Percentiles rank a stretch among this genome's conserved stretches.
These are phyloP conservation scores for Danionella dracula DNA, from an alignment of 2,797 vertebrate genomes.

Conservation along the genomic window DNA sequence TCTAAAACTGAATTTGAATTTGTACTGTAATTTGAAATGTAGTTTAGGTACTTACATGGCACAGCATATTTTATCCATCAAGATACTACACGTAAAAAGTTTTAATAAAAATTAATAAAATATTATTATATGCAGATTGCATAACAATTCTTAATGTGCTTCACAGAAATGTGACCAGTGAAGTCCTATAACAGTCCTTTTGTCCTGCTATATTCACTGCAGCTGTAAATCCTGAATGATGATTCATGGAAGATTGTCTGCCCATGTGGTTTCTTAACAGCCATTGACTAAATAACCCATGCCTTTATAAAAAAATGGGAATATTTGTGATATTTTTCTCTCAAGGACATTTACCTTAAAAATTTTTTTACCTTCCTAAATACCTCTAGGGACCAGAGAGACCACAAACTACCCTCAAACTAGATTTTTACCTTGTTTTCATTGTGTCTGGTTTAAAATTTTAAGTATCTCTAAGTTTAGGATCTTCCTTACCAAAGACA, in stretches of 20 bases:
- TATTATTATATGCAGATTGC: not conserved
- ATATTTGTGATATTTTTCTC: too few species aligned
- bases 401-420: too few species aligned
- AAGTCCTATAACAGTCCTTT: not conserved
- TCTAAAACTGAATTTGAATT: too few species aligned
- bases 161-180: not conserved
- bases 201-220: not conserved
- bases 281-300: not conserved
- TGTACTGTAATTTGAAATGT: too few species aligned
- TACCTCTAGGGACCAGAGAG: too few species aligned
- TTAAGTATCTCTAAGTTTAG: too few species aligned
- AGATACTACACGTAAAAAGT: not conserved
- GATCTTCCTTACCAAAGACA: too few species aligned
- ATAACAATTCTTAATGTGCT: not conserved
- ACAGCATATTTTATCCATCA: not conserved
- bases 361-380: too few species aligned
- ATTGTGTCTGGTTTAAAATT: too few species aligned
- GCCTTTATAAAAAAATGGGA: not conserved
- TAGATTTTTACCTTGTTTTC: too few species aligned
- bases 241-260: constrained; percentile 10
- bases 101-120: not conserved
- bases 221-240: constrained; percentile 12
- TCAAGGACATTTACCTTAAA: too few species aligned
- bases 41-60: not conserved
- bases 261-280: not conserved